phyloP scores from a whole-genome alignment of 2,113 vertebrate genomes.

The Casuarius casuarius region DNA sequence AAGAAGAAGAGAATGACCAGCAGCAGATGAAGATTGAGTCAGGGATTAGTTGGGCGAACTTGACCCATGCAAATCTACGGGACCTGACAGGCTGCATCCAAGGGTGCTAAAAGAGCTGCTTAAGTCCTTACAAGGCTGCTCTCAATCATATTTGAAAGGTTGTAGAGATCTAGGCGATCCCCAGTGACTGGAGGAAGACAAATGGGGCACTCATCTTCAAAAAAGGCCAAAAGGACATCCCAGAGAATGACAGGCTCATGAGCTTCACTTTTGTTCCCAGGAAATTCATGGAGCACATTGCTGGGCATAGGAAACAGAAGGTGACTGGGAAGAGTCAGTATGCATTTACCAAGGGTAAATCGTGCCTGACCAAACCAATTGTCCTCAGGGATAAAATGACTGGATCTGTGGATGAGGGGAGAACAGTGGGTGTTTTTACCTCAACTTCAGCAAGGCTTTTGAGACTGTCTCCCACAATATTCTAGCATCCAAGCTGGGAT shows the following conservation, averaged over 20 bases:
- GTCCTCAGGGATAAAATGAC: neutral
- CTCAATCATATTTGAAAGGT: neutral
- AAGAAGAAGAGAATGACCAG: neutral
- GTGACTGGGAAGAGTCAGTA: neutral
- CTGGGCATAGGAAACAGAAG: neutral
- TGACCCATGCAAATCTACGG: neutral
- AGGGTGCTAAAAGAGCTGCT: neutral
- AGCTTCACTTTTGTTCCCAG: neutral
- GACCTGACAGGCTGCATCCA: neutral
- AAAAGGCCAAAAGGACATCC: neutral
- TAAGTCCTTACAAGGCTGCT: neutral
- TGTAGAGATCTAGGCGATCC: too few relatives aligned
- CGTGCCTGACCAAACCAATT: neutral
- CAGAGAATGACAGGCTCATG: neutral
- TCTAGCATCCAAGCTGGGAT: neutral
- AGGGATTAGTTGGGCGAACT: neutral
- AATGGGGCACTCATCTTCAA: neutral
- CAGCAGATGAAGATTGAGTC: neutral
- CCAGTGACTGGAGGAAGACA: too few relatives aligned
- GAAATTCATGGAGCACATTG: neutral
- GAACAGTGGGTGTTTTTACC: neutral
- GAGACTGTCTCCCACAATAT: neutral
- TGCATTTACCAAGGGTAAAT: neutral
- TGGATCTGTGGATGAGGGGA: fast-evolving
- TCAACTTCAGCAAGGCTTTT: neutral